Evolutionary conservation across 2,797 vertebrate genomes (phyloP).

Genomic region (Neosilurus hyrtlii): DNA sequence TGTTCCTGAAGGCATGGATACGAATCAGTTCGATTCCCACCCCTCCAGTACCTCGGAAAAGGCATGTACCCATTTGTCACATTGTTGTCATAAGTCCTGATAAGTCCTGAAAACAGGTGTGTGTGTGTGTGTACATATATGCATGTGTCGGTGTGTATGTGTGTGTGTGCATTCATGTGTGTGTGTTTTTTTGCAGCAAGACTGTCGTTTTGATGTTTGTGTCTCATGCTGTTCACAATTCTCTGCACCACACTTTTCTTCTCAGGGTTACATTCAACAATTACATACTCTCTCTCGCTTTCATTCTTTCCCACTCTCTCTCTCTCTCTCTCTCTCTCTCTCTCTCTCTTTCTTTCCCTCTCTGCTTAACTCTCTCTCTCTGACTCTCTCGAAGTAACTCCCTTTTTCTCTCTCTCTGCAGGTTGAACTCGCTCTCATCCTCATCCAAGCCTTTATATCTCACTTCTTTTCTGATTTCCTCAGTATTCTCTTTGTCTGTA

Average conservation of each 20-base stretch:
- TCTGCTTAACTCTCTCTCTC: too few relatives aligned
- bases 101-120: too few relatives aligned
- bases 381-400: too few relatives aligned
- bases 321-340: slow-evolving; percentile 17
- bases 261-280: slow-evolving; percentile 16
- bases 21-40: too few relatives aligned
- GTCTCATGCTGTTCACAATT: background rate
- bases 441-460: slow-evolving; percentile 25
- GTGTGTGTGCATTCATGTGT: background rate
- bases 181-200: background rate
- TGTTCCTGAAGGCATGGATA: too few relatives aligned
- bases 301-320: slow-evolving; percentile 3
- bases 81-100: too few relatives aligned
- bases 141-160: too few relatives aligned
- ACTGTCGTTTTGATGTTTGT: background rate
- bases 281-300: slow-evolving; percentile 19
- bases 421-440: slow-evolving; percentile 5
- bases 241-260: background rate
- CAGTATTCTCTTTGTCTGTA: slow-evolving; percentile 25
- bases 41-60: too few relatives aligned
- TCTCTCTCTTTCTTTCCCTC: slow-evolving; percentile 3
- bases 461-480: slow-evolving; percentile 20
- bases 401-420: background rate
- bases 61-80: too few relatives aligned
- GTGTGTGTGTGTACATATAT: too few relatives aligned